Evolutionary conservation across 2,113 vertebrate species (phyloP).

Genomic region (Arenaria interpres): DNA sequence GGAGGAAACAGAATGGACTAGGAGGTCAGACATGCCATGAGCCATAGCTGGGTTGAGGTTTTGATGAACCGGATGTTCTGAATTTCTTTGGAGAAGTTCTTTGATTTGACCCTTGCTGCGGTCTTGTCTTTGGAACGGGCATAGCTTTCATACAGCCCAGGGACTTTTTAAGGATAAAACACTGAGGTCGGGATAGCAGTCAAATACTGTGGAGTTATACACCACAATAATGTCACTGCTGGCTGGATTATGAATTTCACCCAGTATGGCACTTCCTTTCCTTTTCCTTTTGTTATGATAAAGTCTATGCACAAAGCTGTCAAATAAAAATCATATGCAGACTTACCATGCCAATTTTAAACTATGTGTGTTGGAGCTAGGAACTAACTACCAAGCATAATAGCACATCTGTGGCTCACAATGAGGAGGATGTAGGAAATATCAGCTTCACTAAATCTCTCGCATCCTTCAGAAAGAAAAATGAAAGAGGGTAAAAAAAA

Average conservation of each 20-base stretch:
- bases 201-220: background rate
- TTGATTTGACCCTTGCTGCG: background rate
- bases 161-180: background rate
- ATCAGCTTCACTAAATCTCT: background rate
- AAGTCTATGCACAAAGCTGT: background rate
- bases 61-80: background rate
- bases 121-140: background rate
- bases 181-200: background rate
- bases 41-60: background rate
- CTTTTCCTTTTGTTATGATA: background rate
- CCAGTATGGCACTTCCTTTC: background rate
- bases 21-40: background rate
- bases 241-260: background rate
- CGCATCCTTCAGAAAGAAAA: background rate
- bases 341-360: background rate
- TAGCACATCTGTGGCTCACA: background rate
- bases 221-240: background rate
- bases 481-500: constrained; percentile 52
- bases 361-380: constrained; percentile 2
- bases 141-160: background rate
- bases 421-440: background rate
- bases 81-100: background rate
- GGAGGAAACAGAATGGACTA: background rate
- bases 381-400: constrained; percentile 3
- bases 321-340: background rate